Evolutionary conservation across 2,113 vertebrate genomes (phyloP).

Genomic region (Oostethus manadensis): DNA sequence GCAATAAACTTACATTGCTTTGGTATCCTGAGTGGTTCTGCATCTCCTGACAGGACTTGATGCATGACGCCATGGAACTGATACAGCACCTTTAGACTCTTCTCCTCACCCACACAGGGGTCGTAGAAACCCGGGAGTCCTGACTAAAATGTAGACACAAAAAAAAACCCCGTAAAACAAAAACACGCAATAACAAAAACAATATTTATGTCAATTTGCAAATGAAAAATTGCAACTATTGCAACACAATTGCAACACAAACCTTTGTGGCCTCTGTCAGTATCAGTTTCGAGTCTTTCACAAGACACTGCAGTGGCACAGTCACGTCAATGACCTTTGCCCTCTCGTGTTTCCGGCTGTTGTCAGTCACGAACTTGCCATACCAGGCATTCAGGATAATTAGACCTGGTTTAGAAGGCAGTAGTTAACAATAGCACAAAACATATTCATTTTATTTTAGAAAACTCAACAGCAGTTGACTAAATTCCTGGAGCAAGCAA

Average conservation of each 20-base stretch:
- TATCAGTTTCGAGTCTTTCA: constrained; percentile 97
- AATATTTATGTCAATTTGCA: too few species aligned
- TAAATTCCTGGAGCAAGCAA: background rate
- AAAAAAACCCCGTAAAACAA: constrained; percentile 2
- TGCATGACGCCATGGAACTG: constrained; percentile 97
- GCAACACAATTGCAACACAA: constrained; percentile 1
- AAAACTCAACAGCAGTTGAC: background rate
- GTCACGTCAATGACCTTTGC: constrained; percentile 96
- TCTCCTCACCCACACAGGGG: constrained; percentile 94
- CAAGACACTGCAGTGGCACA: constrained; percentile 93
- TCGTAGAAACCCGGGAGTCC: constrained; percentile 98
- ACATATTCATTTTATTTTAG: background rate
- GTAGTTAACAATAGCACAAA: background rate
- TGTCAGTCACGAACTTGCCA: constrained; percentile 96
- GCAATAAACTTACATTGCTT: constrained; percentile 88
- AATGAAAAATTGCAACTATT: too few species aligned
- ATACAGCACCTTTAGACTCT: constrained; percentile 96
- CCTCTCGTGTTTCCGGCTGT: constrained; percentile 85
- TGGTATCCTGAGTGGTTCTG: constrained; percentile 95
- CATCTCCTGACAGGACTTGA: constrained; percentile 89
- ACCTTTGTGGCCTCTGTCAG: constrained; percentile 96
- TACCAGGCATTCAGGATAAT: constrained; percentile 97
- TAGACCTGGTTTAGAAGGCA: constrained; percentile 74
- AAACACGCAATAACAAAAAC: background rate
- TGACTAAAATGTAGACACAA: constrained; percentile 67